Percentiles rank a stretch among this genome's conserved stretches.
Conservation (phyloP, 2,797 vertebrate genomes). For the Sebastes cheni region DNA sequence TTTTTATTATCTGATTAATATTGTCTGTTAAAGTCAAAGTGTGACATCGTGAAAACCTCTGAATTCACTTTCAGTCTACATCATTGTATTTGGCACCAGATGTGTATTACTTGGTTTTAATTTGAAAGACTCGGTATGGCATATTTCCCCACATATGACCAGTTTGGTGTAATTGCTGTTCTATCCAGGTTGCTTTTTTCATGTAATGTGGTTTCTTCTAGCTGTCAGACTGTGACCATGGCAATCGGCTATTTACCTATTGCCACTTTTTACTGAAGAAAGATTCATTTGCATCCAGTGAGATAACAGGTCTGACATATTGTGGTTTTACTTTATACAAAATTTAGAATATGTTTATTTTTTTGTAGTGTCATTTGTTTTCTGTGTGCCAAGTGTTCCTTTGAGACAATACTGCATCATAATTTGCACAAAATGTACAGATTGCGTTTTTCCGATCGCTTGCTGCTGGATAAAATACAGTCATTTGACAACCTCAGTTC, state of each 20-base stretch:
- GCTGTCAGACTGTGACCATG: neutral
- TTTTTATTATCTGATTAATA: neutral
- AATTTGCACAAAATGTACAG: constrained; percentile 57
- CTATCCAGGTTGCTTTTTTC: constrained; percentile 8
- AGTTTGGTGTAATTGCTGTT: constrained; percentile 14
- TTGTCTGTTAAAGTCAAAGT: neutral
- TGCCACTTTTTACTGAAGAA: neutral
- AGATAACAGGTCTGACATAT: constrained; percentile 20
- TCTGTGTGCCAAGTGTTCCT: constrained; percentile 39
- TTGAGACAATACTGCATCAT: constrained; percentile 33
- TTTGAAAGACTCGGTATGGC: neutral
- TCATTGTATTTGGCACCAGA: neutral
- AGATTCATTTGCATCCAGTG: neutral
- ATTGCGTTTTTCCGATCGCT: constrained; percentile 31
- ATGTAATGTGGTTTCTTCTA: neutral
- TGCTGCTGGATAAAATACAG: constrained; percentile 47
- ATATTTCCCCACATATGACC: neutral
- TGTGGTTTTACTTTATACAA: constrained; percentile 9
- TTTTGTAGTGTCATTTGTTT: constrained; percentile 22
- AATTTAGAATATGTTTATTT: neutral
- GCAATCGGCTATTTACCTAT: neutral
- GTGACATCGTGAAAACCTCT: neutral
- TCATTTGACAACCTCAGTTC: constrained; percentile 42
- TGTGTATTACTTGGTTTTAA: neutral
- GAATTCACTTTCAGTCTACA: neutral